Percentiles rank a stretch among this genome's conserved stretches.
These are phyloP conservation scores for Drosophila sordidula DNA, from an alignment of 2,888 invertebrate species.

Conservation along the genomic window DNA sequence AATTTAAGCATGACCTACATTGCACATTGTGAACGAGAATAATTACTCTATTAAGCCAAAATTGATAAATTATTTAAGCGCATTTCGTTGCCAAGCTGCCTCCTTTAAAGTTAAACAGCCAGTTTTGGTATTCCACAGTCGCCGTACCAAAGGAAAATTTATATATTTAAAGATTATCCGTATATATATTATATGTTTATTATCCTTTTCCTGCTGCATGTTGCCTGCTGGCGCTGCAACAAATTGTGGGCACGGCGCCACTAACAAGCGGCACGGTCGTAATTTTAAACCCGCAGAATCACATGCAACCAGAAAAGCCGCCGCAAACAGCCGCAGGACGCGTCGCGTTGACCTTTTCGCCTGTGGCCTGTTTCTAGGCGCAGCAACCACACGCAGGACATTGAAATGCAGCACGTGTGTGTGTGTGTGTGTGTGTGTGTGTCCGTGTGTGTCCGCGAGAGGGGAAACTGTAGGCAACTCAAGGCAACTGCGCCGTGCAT, in stretches of 20 bases:
- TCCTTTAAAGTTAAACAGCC: neutral
- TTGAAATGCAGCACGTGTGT: constrained; percentile 62
- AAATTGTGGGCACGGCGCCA: constrained; percentile 41
- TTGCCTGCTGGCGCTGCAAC: constrained; percentile 20
- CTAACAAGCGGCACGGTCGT: constrained; percentile 53
- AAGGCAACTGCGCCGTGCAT: constrained; percentile 33
- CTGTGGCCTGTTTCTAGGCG: constrained; percentile 42
- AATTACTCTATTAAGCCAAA: too few species aligned
- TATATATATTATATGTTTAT: constrained; percentile 30
- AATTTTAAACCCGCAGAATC: constrained; percentile 64
- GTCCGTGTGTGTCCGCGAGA: neutral
- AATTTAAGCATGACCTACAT: too few species aligned
- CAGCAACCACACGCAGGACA: constrained; percentile 37
- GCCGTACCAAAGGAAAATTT: constrained; percentile 14
- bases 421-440: constrained; percentile 2
- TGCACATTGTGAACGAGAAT: too few species aligned
- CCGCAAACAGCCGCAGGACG: constrained; percentile 47
- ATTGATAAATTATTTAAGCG: neutral
- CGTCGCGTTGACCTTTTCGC: constrained; percentile 69
- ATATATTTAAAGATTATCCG: constrained; percentile 22
- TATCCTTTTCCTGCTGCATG: constrained; percentile 32
- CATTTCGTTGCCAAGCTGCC: neutral
- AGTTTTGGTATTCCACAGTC: neutral
- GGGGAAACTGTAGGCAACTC: constrained; percentile 4
- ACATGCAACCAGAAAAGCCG: constrained; percentile 35